Percentiles rank a stretch among this genome's conserved stretches.
These are phyloP conservation scores for Apogon hyalosoma DNA, from an alignment of 2,797 vertebrate species.

Conservation along the genomic window DNA sequence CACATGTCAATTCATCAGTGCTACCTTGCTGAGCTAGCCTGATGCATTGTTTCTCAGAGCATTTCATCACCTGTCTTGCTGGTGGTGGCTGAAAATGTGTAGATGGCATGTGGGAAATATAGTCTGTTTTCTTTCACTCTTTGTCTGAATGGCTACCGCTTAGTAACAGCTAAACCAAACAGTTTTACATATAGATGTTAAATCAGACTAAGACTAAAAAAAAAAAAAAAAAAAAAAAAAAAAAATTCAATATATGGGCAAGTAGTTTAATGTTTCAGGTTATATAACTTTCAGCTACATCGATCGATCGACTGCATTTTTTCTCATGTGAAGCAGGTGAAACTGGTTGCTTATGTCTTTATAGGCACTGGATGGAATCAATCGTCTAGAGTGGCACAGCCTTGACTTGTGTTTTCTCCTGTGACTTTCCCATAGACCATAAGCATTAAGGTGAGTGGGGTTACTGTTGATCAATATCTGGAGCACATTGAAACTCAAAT, in stretches of 20 bases:
- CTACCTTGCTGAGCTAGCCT: slow-evolving; percentile 3
- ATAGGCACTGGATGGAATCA: neutral
- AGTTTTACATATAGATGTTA: too few relatives aligned
- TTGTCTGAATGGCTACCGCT: neutral
- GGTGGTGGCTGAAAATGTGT: slow-evolving; percentile 14
- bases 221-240: too few relatives aligned
- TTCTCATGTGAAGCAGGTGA: neutral
- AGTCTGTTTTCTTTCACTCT: neutral
- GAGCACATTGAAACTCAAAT: slow-evolving; percentile 59
- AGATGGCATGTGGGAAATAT: slow-evolving; percentile 3
- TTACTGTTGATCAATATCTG: slow-evolving; percentile 61
- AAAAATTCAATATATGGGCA: too few relatives aligned
- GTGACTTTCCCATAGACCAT: slow-evolving; percentile 31
- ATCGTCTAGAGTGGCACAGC: slow-evolving; percentile 11
- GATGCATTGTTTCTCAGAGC: slow-evolving; percentile 10
- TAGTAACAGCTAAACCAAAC: too few relatives aligned
- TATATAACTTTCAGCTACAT: too few relatives aligned
- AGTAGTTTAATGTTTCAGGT: too few relatives aligned
- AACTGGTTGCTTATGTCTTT: neutral
- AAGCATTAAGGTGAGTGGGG: slow-evolving; percentile 34
- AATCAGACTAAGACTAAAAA: too few relatives aligned
- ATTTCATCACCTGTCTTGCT: slow-evolving; percentile 29
- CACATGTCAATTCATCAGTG: slow-evolving; percentile 6
- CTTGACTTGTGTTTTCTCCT: slow-evolving; percentile 19
- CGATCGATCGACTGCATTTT: neutral